Percentiles rank a stretch among this genome's conserved stretches.
phyloP scores from a whole-genome alignment of 2,888 invertebrate species.

The Eumerus sabulonum region DNA sequence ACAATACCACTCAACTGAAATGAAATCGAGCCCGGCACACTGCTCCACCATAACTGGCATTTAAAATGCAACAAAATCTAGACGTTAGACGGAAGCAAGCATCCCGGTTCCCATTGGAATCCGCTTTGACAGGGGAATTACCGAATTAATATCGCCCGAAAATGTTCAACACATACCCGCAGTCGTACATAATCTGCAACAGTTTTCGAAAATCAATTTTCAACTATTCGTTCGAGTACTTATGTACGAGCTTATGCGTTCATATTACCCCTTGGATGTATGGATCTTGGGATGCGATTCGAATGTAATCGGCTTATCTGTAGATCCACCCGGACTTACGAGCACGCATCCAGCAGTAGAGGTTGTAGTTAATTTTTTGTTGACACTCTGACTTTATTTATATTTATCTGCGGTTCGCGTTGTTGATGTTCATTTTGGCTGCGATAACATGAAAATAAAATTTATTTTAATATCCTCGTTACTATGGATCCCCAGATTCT shows the following conservation, averaged over 20 bases:
- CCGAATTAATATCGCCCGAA: constrained; percentile 14
- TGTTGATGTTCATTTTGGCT: constrained; percentile 23
- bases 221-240: constrained; percentile 7
- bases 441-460: constrained; percentile 22
- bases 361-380: no score
- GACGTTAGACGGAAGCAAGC: no score
- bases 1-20: no score
- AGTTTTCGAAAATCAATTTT: constrained; percentile 30
- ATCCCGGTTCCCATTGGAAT: neutral
- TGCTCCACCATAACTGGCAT: no score
- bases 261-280: no score
- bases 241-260: no score
- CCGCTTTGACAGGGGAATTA: constrained; percentile 7
- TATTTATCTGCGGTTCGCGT: constrained; percentile 27
- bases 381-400: constrained; percentile 11
- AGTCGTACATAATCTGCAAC: neutral
- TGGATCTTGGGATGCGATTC: no score
- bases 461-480: constrained; percentile 19
- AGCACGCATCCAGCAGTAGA: no score
- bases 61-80: no score
- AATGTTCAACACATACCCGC: neutral
- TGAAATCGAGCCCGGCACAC: no score
- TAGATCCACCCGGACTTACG: constrained; percentile 1
- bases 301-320: constrained; percentile 36
- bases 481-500: neutral